Conservation (phyloP, 2,797 vertebrate genomes). For the Enteromius fasciolatus region DNA sequence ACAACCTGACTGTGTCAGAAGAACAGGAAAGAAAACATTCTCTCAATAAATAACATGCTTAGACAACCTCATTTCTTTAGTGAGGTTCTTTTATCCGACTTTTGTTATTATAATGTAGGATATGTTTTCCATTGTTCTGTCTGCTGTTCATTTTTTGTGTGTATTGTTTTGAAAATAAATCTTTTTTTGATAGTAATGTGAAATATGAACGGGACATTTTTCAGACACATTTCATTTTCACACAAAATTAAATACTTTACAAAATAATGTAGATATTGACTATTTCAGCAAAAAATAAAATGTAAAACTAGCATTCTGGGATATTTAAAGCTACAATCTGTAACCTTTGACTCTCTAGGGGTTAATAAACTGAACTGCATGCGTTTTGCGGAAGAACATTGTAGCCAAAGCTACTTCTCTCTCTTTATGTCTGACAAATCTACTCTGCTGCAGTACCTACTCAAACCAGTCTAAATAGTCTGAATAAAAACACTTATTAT, state of each 20-base stretch:
- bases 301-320: not conserved
- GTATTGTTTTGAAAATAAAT: constrained; percentile 16
- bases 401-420: too few relatives aligned
- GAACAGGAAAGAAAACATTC: not conserved
- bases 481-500: too few relatives aligned
- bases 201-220: constrained; percentile 3
- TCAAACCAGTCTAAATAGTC: too few relatives aligned
- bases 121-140: not conserved
- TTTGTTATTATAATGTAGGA: constrained; percentile 5
- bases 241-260: not conserved
- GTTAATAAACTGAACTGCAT: too few relatives aligned
- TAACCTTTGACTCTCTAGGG: too few relatives aligned
- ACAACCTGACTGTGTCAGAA: not conserved
- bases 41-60: not conserved
- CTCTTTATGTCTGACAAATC: too few relatives aligned
- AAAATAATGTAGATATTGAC: too few relatives aligned
- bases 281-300: too few relatives aligned
- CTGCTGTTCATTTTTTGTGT: not conserved
- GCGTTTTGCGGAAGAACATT: too few relatives aligned
- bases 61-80: not conserved
- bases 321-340: not conserved
- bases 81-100: constrained; percentile 13
- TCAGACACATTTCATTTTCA: not conserved
- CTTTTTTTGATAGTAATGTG: not conserved
- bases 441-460: too few relatives aligned